phyloP scores from a whole-genome alignment of 2,113 vertebrate genomes.

The Anoura caudifer region DNA sequence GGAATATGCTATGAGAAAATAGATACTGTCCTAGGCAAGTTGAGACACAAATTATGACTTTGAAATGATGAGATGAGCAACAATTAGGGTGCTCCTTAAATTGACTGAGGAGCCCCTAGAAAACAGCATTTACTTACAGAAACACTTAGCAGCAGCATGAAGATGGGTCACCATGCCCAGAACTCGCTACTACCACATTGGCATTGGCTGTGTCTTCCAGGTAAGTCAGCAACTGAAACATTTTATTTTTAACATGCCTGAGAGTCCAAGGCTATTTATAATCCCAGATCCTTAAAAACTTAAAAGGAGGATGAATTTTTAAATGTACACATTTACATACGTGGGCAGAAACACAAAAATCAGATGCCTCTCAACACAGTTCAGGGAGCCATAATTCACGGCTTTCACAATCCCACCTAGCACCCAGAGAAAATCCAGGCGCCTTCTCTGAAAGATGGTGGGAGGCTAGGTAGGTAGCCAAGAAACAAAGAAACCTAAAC shows the following conservation, averaged over 20 bases:
- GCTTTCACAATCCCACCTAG: constrained; percentile 67
- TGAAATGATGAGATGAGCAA: constrained; percentile 1
- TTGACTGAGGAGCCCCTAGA: constrained; percentile 4
- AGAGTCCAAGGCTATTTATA: constrained; percentile 68
- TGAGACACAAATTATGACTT: constrained; percentile 45
- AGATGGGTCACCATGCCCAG: not conserved
- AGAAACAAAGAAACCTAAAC: constrained; percentile 77
- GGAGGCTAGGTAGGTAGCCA: constrained; percentile 72
- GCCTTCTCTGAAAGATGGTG: constrained; percentile 61
- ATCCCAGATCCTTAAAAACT: constrained; percentile 66
- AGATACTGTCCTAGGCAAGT: not conserved
- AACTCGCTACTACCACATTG: constrained; percentile 23
- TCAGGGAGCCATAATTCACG: constrained; percentile 62
- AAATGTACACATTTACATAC: constrained; percentile 74
- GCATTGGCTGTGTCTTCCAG: constrained; percentile 54
- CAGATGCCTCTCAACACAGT: constrained; percentile 63
- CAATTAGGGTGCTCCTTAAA: constrained; percentile 43
- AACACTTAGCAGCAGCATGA: constrained; percentile 14
- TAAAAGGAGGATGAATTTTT: constrained; percentile 68
- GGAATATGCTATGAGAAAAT: constrained; percentile 9
- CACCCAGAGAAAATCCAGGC: constrained; percentile 56
- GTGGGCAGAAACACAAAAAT: constrained; percentile 73
- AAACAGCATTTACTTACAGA: constrained; percentile 51
- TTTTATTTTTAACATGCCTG: constrained; percentile 64
- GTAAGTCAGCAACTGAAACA: constrained; percentile 60